These are phyloP conservation scores for Carcharodon carcharias DNA, from an alignment of 2,797 vertebrate species.

Conservation along the genomic window DNA sequence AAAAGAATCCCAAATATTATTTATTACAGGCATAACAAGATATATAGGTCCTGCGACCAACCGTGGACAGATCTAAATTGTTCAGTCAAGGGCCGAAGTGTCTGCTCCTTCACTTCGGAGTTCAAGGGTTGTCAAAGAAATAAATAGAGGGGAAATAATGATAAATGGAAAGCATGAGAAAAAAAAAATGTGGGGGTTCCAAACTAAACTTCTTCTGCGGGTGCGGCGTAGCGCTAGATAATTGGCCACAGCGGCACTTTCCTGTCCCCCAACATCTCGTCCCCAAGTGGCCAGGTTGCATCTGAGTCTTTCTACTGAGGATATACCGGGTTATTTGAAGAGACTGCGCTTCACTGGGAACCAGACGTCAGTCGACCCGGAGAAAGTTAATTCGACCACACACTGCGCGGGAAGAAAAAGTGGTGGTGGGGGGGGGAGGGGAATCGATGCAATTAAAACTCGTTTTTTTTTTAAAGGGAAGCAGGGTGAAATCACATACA, in stretches of 20 bases:
- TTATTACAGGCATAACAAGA: no score
- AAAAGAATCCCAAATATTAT: no score
- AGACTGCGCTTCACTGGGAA: not conserved
- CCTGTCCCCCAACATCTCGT: not conserved
- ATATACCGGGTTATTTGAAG: no score
- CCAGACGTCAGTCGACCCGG: not conserved
- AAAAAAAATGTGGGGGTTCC: not conserved
- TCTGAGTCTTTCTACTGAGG: no score
- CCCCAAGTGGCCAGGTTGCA: not conserved
- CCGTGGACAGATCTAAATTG: not conserved
- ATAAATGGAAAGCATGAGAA: no score
- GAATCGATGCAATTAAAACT: not conserved
- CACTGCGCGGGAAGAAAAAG: not conserved
- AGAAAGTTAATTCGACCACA: not conserved
- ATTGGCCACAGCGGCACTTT: not conserved
- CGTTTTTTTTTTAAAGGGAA: not conserved
- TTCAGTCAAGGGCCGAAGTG: not conserved
- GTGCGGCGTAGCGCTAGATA: not conserved
- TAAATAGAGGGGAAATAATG: no score
- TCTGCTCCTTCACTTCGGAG: not conserved
- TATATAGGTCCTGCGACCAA: no score
- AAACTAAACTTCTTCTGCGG: not conserved
- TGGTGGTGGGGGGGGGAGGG: no score
- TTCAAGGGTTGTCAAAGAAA: no score
- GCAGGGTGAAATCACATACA: not conserved